Evolutionary conservation across 2,888 invertebrate genomes (phyloP), one percentile per base, ranked within the genome.

Genomic region (Tachina fera): DNA sequence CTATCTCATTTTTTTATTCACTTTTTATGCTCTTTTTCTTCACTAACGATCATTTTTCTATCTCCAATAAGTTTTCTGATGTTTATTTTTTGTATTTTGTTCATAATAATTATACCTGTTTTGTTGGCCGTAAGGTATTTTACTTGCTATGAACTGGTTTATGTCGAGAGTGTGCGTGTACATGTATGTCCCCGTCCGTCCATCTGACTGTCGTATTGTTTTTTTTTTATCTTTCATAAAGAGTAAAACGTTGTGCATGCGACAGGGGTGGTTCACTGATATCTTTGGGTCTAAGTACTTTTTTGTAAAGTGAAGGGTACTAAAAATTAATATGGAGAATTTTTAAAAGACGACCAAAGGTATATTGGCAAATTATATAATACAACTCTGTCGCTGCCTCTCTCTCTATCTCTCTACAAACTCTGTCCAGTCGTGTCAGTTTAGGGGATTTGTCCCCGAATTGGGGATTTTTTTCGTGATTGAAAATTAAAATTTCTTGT

Each of bases 51-150:
- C 75, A 53, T 80, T 80, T 75, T 51, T 72, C 39, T 53, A 60
- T 72, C 83, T 79, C 80, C 86, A 83, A 83, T 86, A 86, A 86
- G 75, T 79, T 80, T 83, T 72, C 31, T 70, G 43, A 14, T 11
- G 22, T 58, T 39, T 58, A 10, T 67, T 58, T 68, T 49, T 41
- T 43, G 6, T 76, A 41, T 70, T 77, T 51, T 83, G 31, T 76
- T 71, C 72, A 56, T 63, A 65, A 71, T 79, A 71, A 75, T 82
- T 68, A 83, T 86, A 86, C 86, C 86, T 86, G 86, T 86, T 86
- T 86, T 86, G 82, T 83, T 86, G 56, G 76, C 86, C 86, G 86
- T 80, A 86, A 86, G 86, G 83, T 65, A 83, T 83, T 75, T 84
- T 72, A 65, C 79, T 80, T 56, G 79, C 76, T 79, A 76, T 72